phyloP scores from a whole-genome alignment of 2,797 vertebrate species.

The Dromococcyx pavoninus region DNA sequence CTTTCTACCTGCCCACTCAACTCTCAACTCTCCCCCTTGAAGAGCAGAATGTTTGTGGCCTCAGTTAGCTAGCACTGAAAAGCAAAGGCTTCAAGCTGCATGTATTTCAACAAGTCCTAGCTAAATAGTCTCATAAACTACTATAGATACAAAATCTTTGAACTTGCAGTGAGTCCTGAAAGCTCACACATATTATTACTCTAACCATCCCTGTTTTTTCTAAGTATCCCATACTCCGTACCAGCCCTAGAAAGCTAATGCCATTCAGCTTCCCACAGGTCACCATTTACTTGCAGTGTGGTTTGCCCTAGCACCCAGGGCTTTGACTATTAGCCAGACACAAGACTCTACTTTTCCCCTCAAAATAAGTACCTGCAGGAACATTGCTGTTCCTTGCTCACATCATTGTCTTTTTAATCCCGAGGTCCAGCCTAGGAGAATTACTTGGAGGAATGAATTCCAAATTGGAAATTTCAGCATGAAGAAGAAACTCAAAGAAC shows the following conservation, averaged over 20 bases:
- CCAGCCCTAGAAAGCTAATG: neutral
- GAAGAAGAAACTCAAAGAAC: neutral
- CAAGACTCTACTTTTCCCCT: neutral
- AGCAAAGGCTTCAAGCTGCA: neutral
- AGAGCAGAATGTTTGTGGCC: neutral
- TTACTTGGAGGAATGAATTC: neutral
- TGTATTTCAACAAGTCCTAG: neutral
- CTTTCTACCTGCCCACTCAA: constrained; percentile 6
- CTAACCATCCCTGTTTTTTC: neutral
- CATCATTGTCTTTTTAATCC: neutral
- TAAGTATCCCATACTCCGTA: neutral
- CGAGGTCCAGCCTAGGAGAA: neutral
- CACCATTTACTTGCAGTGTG: neutral
- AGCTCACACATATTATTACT: neutral
- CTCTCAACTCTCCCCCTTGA: neutral
- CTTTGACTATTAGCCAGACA: neutral
- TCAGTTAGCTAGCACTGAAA: neutral
- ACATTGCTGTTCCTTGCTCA: neutral
- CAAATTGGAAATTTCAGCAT: neutral
- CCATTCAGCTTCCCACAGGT: neutral
- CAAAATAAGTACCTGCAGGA: neutral
- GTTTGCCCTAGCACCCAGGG: neutral
- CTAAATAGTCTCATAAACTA: neutral
- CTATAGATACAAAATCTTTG: neutral
- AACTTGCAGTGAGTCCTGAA: neutral